Base-by-base conservation (phyloP, 2,113 vertebrate genomes). In the Lota lota region DNA sequence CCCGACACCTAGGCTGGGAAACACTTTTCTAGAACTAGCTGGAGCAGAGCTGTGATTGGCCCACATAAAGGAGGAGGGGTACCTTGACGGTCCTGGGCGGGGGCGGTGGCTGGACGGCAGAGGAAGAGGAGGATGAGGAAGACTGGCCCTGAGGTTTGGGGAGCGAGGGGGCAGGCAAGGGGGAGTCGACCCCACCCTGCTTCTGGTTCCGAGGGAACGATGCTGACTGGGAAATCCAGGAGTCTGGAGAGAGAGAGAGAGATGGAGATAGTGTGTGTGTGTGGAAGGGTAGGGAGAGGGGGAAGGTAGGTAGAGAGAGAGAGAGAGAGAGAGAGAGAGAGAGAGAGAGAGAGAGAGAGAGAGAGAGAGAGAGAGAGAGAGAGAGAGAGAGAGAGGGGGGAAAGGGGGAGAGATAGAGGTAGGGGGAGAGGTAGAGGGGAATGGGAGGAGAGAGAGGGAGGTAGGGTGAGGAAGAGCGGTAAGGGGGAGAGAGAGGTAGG, bases 181-280 rank as follows among this genome's bases (percentile, higher is more conserved):
- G 89, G 62, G 96, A 94, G 92, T 98, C 96, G 68, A 95, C 95
- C 22, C 95, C 96, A 16, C 94, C 91, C 68, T 97, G 97, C 72
- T 99, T 99, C 87, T 98, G 97, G 88, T 96, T 99, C 62, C 95
- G 95, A 24, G 97, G 97, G 79, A 98, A 97, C 59, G 97, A 97
- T 61, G 97, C 96, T 4, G 97, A 98, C 80, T 98, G 96, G 63
- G 97, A 98, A 85, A 98, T 96, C 97, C 96, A 99, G 20, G 94
- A 96, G 93, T 99, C 97, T 99, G 59, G 1, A 53, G 51, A 17
- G 51, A 10, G 17, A 11, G 12, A 17, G 12, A 53, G 51, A 4
- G 6, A 4, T 5, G 12, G 28, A 33, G 28, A 33, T 33, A 33
- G 28, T 33, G 28, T 33, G 28, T 33, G 28, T 33, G 28, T 28